Percentiles rank a stretch among this genome's conserved stretches.
Evolutionary conservation across 2,888 invertebrate genomes (phyloP).

Genomic region (Limenitis camilla): DNA sequence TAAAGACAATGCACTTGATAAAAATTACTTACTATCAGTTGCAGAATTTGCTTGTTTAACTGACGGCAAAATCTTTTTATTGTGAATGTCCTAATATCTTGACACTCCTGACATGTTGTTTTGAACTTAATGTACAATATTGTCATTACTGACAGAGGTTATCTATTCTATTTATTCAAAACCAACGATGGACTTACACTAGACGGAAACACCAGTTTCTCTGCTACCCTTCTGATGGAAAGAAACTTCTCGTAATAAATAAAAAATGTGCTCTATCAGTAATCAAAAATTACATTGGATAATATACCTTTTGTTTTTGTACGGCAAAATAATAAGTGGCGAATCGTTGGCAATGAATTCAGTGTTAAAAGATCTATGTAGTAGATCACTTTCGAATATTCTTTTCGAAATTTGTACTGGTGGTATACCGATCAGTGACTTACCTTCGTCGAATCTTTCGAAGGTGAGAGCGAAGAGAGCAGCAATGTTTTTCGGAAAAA

Average conservation of each 20-base stretch:
- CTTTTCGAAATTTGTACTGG: constrained; percentile 49
- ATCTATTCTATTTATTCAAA: constrained; percentile 63
- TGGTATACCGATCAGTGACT: constrained; percentile 34
- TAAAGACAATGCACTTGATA: too few relatives aligned
- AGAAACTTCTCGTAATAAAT: constrained; percentile 28
- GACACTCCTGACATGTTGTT: constrained; percentile 57
- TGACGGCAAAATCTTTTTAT: constrained; percentile 7
- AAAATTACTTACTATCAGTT: too few relatives aligned
- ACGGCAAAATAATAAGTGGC: constrained; percentile 34
- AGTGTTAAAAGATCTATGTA: constrained; percentile 42
- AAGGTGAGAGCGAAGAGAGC: constrained; percentile 45
- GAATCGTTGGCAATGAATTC: constrained; percentile 42
- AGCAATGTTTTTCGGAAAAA: constrained; percentile 35
- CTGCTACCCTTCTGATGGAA: constrained; percentile 34
- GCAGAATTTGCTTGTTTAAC: too few relatives aligned
- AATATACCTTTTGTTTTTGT: constrained; percentile 38
- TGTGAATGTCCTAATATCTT: constrained; percentile 23
- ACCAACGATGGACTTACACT: constrained; percentile 41
- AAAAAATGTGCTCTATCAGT: constrained; percentile 38
- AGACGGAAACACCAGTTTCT: constrained; percentile 62
- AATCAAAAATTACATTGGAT: constrained; percentile 36
- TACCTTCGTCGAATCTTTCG: constrained; percentile 35
- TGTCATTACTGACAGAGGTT: constrained; percentile 65
- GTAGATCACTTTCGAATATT: constrained; percentile 39
- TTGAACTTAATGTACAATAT: constrained; percentile 61